Evolutionary conservation across 2,797 vertebrate species (phyloP), one percentile per base, ranked within the genome.

Genomic region (Phoxinus dragarum): DNA sequence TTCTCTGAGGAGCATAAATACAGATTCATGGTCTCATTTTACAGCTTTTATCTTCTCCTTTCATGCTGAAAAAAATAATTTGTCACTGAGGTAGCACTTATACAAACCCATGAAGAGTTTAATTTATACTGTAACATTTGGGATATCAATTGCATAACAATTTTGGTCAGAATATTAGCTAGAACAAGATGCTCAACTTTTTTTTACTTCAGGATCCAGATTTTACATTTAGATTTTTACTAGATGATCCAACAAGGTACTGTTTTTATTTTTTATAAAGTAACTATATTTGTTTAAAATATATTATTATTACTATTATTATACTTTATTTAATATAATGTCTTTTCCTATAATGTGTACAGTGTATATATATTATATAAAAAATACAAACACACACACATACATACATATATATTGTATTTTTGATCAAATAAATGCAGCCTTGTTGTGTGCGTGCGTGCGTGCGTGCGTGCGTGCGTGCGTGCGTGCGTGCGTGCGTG

Each of bases 11-110:
- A 80, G 42, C 76, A 49, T 77, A 85, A 61, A 88, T 92, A 93
- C 91, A 49, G 72, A 59, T 87, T 69, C 47, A 56, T 36, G 36
- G 66, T 34, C 27, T 17, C 21, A 69, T 84, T 89, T 86, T 84
- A 93, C 71, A 81, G 91, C 88, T 91, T 90, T 91, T 79, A 83
- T 73, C 88, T 90, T 92, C 79, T 89, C 89, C 90, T 91, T 93
- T 90, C 67, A 47, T n/a, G 75, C 66, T 14, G 27, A 69, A 42
- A 17, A 54, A 61, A 84, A 71, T 5, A n/a, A 19, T 31, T 59
- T 59, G 21, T 47, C 38, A 19, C 21, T 47, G 31, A 78, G 75
- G 66, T 84, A 72, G 38, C 14, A 17, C 21, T 71, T 84, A 49
- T 77, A 47, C 54, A 64, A 74, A 44, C 56, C 40, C 42, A 27